Evolutionary conservation across 1,140 invertebrate genomes (phyloP), one percentile per base, ranked within the genome.

Genomic region (Leptinotarsa texana): DNA sequence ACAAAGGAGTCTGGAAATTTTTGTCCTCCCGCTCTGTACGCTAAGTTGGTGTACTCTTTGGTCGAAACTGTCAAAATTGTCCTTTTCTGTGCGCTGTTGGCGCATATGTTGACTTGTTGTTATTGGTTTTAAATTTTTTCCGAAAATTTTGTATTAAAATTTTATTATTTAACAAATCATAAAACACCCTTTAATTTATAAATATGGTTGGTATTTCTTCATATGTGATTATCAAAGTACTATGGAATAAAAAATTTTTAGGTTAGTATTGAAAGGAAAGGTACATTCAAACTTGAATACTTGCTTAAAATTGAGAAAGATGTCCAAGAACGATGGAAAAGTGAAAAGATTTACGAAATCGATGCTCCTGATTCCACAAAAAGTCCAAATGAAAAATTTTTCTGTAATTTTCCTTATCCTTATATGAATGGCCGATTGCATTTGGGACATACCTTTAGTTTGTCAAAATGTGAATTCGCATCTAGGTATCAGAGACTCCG

Each of bases 401-500:
- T 99, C 51, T 93, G 92, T 15, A 98, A 96, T 11, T 99, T 99
- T 89, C 98, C 98, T 4, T 99, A 93, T 89, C 98, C 98, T 1
- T 99, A 99, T 82, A 99, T 99, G 98, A 99, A 99, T 91, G 98
- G 98, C 33, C 90, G 94, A 63, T 89, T 99, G 70, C 98, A 99
- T 90, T 87, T 99, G 67, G 98, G 98, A 0, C 98, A 99, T 85
- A 97, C 96, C 8, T 99, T 99, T 89, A 95, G 97, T 17, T 83
- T 99, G 42, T 97, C 97, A 57, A 99, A 99, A 89, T 96, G 95
- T 86, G 98, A 99, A 93, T 99, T 98, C 92, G 92, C 95, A 24
- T 90, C 93, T 83, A 72, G 79, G 69, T 80, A 81, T 80, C 92
- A 99, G 79, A 90, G 96, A 48, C 83, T 99, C 33, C 92, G 95